Evolutionary conservation across 2,797 vertebrate genomes (phyloP).

Genomic region (Huso huso): DNA sequence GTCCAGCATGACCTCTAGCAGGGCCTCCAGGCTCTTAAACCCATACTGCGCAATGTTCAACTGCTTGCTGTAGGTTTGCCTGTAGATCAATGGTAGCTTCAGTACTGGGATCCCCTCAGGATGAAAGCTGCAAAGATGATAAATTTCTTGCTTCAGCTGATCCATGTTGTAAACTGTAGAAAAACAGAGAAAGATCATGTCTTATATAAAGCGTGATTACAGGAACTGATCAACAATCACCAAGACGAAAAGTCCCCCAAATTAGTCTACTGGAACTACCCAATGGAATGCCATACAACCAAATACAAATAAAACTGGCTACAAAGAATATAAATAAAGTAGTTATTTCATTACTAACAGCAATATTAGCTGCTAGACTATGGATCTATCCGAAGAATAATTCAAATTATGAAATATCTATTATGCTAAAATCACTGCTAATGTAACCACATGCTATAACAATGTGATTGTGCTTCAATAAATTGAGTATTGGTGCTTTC

Average conservation of each 20-base stretch:
- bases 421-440: no score
- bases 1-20: slow-evolving; percentile 17
- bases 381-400: no score
- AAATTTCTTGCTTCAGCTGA: slow-evolving; percentile 9
- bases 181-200: slow-evolving; percentile 18
- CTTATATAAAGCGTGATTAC: background rate
- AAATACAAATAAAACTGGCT: no score
- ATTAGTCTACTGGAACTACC: no score
- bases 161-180: slow-evolving; percentile 18
- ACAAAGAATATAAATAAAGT: no score
- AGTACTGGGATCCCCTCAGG: slow-evolving; percentile 20
- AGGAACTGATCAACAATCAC: background rate
- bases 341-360: no score
- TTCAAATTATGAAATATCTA: no score
- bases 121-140: slow-evolving; percentile 8
- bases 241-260: background rate
- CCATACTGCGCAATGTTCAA: slow-evolving; percentile 14
- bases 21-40: slow-evolving; percentile 4
- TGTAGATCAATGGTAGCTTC: slow-evolving; percentile 17
- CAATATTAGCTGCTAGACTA: no score
- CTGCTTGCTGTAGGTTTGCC: slow-evolving; percentile 9
- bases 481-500: no score
- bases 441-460: no score
- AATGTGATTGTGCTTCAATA: no score
- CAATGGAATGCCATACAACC: no score